These are phyloP conservation scores for Ptychadena robeensis DNA, from an alignment of 2,797 vertebrate species.

Conservation along the genomic window DNA sequence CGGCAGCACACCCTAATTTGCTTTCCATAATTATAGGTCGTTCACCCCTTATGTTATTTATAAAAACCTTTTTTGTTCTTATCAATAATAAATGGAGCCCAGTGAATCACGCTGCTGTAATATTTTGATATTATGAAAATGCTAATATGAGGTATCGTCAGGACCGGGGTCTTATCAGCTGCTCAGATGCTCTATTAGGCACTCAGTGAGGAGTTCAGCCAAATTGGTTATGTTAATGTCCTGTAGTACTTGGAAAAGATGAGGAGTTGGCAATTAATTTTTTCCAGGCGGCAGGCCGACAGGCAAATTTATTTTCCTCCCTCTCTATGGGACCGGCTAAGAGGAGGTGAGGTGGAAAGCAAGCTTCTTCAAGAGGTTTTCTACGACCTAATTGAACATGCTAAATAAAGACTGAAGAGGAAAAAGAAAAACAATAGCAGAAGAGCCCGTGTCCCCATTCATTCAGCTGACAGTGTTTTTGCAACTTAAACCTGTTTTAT, in stretches of 20 bases:
- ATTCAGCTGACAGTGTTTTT: constrained; percentile 81
- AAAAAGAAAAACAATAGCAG: constrained; percentile 73
- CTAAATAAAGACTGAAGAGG: constrained; percentile 70
- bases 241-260: constrained; percentile 94
- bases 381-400: constrained; percentile 84
- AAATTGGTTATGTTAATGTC: constrained; percentile 99
- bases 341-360: constrained; percentile 70
- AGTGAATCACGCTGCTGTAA: constrained; percentile 85
- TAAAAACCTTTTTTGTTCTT: constrained; percentile 93
- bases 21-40: constrained; percentile 98
- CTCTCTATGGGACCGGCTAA: constrained; percentile 78
- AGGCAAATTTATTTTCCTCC: constrained; percentile 92
- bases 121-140: constrained; percentile 98
- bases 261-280: constrained; percentile 96
- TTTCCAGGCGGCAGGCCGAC: constrained; percentile 85
- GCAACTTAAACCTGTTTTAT: constrained; percentile 87
- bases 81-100: constrained; percentile 97
- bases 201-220: constrained; percentile 92
- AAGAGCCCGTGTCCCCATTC: constrained; percentile 79
- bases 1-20: constrained; percentile 93
- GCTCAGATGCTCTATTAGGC: constrained; percentile 94
- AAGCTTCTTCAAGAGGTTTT: constrained; percentile 72
- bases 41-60: constrained; percentile 95
- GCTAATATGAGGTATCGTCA: constrained; percentile 81
- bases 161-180: constrained; percentile 90